Percentiles rank a stretch among this genome's conserved stretches.
Evolutionary conservation across 2,113 vertebrate genomes (phyloP).

Genomic region (Callithrix jacchus): DNA sequence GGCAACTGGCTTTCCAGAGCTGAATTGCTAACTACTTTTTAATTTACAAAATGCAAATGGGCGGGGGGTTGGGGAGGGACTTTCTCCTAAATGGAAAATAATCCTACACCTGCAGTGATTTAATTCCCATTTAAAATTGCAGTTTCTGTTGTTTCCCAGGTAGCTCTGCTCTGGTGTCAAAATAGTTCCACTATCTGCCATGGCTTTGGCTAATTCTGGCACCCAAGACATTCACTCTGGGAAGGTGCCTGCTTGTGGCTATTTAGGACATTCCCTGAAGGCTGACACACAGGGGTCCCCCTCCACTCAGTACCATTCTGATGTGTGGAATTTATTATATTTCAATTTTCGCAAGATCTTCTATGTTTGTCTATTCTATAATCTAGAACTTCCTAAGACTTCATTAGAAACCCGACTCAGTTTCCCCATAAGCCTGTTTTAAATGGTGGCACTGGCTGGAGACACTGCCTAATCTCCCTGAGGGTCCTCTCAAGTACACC

Average conservation of each 20-base stretch:
- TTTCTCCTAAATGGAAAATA: slow-evolving; percentile 13
- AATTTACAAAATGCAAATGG: slow-evolving; percentile 23
- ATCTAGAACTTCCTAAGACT: neutral
- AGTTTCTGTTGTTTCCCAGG: neutral
- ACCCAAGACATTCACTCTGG: neutral
- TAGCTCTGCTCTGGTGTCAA: neutral
- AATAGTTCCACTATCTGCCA: neutral
- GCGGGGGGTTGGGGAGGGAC: neutral
- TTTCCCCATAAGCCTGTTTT: slow-evolving; percentile 18
- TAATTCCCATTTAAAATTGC: neutral
- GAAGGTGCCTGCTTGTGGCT: neutral
- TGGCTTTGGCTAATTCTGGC: neutral
- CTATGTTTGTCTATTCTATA: neutral
- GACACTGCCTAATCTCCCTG: neutral
- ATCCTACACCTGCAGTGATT: neutral
- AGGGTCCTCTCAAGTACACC: neutral
- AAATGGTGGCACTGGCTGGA: neutral
- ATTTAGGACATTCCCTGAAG: neutral
- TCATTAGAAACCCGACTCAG: neutral
- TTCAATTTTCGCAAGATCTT: neutral
- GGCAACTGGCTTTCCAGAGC: slow-evolving; percentile 17
- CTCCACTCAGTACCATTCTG: neutral
- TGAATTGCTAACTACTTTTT: slow-evolving; percentile 30
- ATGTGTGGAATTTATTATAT: neutral
- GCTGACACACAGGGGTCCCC: neutral